phyloP scores from a whole-genome alignment of 2,113 vertebrate genomes.

The Bos javanicus region DNA sequence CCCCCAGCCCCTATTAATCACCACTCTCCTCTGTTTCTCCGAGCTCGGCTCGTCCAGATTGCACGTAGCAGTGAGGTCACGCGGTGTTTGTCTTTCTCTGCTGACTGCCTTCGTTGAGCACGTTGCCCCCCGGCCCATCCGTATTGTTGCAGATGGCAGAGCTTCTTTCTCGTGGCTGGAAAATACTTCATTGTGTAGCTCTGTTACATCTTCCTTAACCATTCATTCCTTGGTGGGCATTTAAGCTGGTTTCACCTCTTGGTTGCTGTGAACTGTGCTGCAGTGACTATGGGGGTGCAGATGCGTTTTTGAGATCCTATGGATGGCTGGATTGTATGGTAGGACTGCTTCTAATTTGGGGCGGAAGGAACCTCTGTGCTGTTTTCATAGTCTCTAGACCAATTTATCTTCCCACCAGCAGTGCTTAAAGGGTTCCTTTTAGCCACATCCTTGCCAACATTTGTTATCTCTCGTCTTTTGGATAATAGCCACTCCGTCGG shows the following conservation, averaged over 20 bases:
- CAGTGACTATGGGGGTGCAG: not conserved
- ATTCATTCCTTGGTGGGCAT: not conserved
- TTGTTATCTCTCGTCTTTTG: not conserved
- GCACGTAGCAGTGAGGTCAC: accelerated
- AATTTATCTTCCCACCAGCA: not conserved
- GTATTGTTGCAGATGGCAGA: not conserved
- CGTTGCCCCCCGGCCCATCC: not conserved
- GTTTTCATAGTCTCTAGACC: not conserved
- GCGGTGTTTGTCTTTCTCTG: not conserved
- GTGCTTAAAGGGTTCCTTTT: not conserved
- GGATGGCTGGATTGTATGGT: not conserved
- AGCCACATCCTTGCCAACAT: not conserved
- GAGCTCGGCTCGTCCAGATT: not conserved
- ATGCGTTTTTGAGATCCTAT: not conserved
- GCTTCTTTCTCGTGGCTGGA: not conserved
- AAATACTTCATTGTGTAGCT: not conserved
- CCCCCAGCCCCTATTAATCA: not conserved
- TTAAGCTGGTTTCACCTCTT: not conserved
- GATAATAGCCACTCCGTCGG: not conserved
- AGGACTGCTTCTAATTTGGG: not conserved
- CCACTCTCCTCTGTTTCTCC: not conserved
- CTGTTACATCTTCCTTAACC: too few species aligned
- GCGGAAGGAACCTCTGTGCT: not conserved
- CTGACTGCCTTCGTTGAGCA: not conserved
- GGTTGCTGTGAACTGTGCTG: not conserved